Conservation (phyloP, 2,888 invertebrate genomes). For the Doris montereyensis region DNA sequence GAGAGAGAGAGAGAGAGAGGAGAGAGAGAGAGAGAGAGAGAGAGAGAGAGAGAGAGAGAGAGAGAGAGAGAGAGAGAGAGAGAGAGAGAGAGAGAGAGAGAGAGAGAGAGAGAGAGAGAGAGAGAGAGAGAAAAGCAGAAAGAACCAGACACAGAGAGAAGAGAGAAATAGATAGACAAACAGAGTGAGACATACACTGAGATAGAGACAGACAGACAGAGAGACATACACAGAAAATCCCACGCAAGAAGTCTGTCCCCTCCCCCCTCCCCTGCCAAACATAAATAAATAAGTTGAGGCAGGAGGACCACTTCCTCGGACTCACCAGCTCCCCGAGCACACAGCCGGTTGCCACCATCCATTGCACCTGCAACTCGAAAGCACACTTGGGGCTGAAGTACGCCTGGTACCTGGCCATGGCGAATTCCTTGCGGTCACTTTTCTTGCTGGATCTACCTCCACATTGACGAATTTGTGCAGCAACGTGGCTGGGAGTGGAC, state of each 20-base stretch:
- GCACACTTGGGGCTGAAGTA: slow-evolving; percentile 91
- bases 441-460: slow-evolving; percentile 66
- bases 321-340: slow-evolving; percentile 85
- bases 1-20: too few relatives aligned
- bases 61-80: too few relatives aligned
- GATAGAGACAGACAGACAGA: too few relatives aligned
- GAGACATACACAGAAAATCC: too few relatives aligned
- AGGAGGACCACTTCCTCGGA: background rate
- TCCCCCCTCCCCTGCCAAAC: background rate
- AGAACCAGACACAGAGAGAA: too few relatives aligned
- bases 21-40: too few relatives aligned
- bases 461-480: slow-evolving; percentile 69
- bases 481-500: slow-evolving; percentile 52
- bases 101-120: too few relatives aligned
- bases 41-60: too few relatives aligned
- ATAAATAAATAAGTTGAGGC: background rate
- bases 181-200: too few relatives aligned
- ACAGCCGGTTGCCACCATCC: slow-evolving; percentile 96
- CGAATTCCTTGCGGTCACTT: slow-evolving; percentile 89
- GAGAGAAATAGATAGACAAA: too few relatives aligned
- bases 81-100: too few relatives aligned
- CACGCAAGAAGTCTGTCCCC: background rate
- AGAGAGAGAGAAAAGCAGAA: too few relatives aligned
- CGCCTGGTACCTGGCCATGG: slow-evolving; percentile 91
- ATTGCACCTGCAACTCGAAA: slow-evolving; percentile 95